These are phyloP conservation scores for Drosophila neutralis DNA, from an alignment of 2,888 invertebrate genomes.

Conservation along the genomic window DNA sequence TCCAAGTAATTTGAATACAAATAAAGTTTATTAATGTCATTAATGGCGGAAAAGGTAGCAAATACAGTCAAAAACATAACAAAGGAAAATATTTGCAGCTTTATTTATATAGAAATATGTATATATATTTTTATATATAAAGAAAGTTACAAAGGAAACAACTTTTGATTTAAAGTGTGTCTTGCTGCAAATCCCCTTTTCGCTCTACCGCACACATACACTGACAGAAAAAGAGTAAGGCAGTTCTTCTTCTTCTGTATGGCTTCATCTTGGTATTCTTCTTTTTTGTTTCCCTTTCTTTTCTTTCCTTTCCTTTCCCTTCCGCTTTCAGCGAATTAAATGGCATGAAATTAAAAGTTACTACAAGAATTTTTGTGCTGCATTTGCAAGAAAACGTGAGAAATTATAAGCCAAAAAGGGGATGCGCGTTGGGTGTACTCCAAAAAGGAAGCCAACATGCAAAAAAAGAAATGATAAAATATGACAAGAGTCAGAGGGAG, in stretches of 20 bases:
- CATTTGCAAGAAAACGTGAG: constrained; percentile 80
- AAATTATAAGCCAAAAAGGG: constrained; percentile 78
- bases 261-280: constrained; percentile 62
- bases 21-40: neutral
- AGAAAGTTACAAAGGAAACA: constrained; percentile 66
- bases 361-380: constrained; percentile 78
- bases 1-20: neutral
- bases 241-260: constrained; percentile 46
- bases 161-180: constrained; percentile 76
- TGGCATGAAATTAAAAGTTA: constrained; percentile 82
- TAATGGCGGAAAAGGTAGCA: neutral
- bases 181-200: constrained; percentile 73
- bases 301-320: constrained; percentile 56
- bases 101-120: neutral
- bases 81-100: neutral
- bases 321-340: constrained; percentile 82
- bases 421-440: constrained; percentile 29
- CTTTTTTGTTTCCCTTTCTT: constrained; percentile 9
- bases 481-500: constrained; percentile 36
- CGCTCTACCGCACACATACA: constrained; percentile 36
- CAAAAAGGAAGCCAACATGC: constrained; percentile 51
- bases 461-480: constrained; percentile 56
- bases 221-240: constrained; percentile 3
- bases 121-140: constrained; percentile 18
- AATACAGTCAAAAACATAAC: neutral